Evolutionary conservation across 2,797 vertebrate species (phyloP).

Genomic region (Geotrypetes seraphini): DNA sequence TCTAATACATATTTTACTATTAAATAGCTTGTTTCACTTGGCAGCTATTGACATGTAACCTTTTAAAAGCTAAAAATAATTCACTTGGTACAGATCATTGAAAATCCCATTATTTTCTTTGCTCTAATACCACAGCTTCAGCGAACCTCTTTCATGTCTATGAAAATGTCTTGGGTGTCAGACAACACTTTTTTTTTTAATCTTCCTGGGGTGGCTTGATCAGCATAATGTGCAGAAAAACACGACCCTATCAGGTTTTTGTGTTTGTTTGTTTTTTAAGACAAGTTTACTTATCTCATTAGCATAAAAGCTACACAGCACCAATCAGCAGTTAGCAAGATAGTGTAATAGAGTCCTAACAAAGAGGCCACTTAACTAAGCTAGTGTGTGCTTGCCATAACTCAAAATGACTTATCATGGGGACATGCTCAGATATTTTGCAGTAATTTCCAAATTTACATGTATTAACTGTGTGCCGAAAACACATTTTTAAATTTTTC

Average conservation of each 20-base stretch:
- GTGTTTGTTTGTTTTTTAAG: too few relatives aligned
- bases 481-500: too few relatives aligned
- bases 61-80: slow-evolving; percentile 22
- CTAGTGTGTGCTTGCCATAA: too few relatives aligned
- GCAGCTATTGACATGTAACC: slow-evolving; percentile 4
- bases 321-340: neutral
- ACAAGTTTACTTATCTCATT: neutral
- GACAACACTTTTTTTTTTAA: neutral
- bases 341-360: too few relatives aligned
- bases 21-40: slow-evolving; percentile 11
- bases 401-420: too few relatives aligned
- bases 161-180: neutral
- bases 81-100: neutral
- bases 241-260: neutral
- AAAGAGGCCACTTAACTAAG: too few relatives aligned
- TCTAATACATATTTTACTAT: neutral
- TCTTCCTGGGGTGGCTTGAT: neutral
- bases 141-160: neutral
- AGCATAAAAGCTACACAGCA: neutral
- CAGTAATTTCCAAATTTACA: too few relatives aligned
- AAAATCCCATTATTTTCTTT: neutral
- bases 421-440: too few relatives aligned
- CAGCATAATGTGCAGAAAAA: neutral
- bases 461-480: too few relatives aligned
- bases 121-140: neutral